Percentiles rank a stretch among this genome's conserved stretches.
Evolutionary conservation across 1,140 invertebrate genomes (phyloP).

Genomic region (Lordiphosa clarofinis): DNA sequence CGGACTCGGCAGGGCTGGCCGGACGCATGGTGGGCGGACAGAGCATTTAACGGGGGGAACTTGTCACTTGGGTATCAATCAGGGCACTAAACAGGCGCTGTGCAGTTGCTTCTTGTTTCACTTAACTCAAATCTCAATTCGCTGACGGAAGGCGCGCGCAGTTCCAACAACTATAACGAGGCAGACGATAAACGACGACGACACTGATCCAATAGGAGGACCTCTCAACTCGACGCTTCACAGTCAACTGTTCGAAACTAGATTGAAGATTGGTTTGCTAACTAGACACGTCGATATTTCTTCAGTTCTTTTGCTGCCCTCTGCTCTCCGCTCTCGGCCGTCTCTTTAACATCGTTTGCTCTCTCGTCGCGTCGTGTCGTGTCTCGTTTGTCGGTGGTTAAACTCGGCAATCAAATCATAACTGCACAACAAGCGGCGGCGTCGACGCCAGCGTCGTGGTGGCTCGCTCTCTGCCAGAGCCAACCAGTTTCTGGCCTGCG

Average conservation of each 20-base stretch:
- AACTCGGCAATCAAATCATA: conserved; percentile 78
- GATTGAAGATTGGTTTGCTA: conserved; percentile 80
- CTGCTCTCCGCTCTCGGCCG: conserved; percentile 26
- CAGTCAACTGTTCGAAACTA: conserved; percentile 80
- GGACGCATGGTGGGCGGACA: conserved; percentile 77
- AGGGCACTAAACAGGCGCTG: conserved; percentile 35
- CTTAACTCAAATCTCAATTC: conserved; percentile 3
- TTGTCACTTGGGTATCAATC: conserved; percentile 25
- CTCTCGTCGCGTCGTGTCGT: conserved; percentile 46
- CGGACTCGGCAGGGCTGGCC: conserved; percentile 82
- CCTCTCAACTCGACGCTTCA: conserved; percentile 78
- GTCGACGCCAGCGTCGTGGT: conserved; percentile 14
- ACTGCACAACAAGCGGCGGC: conserved; percentile 53
- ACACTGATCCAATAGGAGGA: conserved; percentile 70
- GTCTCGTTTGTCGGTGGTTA: conserved; percentile 76
- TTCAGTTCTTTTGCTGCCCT: conserved; percentile 74
- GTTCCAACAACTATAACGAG: conserved; percentile 14
- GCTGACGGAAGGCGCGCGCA: not conserved
- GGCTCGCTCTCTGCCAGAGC: conserved; percentile 29
- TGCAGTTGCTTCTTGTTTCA: conserved; percentile 14
- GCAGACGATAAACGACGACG: conserved; percentile 37
- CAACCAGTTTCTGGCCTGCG: conserved; percentile 46
- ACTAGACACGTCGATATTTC: conserved; percentile 80
- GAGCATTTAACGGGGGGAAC: conserved; percentile 61
- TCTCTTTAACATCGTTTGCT: conserved; percentile 54